Evolutionary conservation across 1,140 invertebrate species (phyloP), one percentile per base, ranked within the genome.

Genomic region (Paraescarpia echinospica): DNA sequence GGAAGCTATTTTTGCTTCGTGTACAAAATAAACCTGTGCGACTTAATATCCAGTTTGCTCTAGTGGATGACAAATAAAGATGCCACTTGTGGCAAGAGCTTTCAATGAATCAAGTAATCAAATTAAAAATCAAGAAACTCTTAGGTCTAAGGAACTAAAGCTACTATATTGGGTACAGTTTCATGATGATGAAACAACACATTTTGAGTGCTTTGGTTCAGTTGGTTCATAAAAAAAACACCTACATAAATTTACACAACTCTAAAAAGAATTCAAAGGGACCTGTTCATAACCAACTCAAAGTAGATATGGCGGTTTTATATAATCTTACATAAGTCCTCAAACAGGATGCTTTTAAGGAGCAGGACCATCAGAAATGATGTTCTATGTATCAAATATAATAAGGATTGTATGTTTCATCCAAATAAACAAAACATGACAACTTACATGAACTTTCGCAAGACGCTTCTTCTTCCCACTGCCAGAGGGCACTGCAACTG

Each of bases 381-480:
- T 77, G 27, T 77, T 77, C 9, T 77, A 77, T 5, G 12, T 27
- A 77, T 77, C 4, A 77, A 6, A 27, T 77, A 2, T 77, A 8
- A 77, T 31, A 18, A 77, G 59, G 59, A 77, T 22, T 0, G 22
- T 27, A 27, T 77, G 12, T 77, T 27, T 27, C 59, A 27, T 51
- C 48, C 48, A 77, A 77, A 77, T 77, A 77, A 77, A 77, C 59
- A 12, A 77, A 2, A 77, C 4, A 1, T 51, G 22, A 77, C 88
- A 34, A 94, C 94, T 95, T 94, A 96, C 95, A 35, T 94, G 94
- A 35, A 96, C 94, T 93, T 94, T 94, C 35, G 94, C 95, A 27
- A 93, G 94, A 93, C 94, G 95, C 92, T 94, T 95, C 91, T 94
- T 95, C 92, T 95, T 96, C 22, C 94, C 94, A 5, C 94, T 95